Evolutionary conservation across 2,888 invertebrate genomes (phyloP).

Genomic region (Idaea dimidiata): DNA sequence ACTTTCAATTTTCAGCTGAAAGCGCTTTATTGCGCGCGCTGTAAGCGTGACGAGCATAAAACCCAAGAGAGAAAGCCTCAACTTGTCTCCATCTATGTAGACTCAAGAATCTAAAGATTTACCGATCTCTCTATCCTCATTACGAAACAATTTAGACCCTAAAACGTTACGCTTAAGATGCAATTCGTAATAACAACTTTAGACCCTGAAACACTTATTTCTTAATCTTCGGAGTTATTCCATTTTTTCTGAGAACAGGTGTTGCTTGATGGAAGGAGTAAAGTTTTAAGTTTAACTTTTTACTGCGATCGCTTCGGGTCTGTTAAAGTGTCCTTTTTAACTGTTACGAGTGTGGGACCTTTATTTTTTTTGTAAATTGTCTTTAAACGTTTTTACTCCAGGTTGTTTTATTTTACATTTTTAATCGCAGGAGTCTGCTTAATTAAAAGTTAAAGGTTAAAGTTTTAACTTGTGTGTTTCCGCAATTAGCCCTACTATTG

Average conservation of each 20-base stretch:
- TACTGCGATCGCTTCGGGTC: constrained; percentile 38
- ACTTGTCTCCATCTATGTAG: constrained; percentile 57
- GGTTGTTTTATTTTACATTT: no score
- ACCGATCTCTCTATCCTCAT: constrained; percentile 36
- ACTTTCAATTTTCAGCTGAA: constrained; percentile 75
- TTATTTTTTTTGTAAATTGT: background rate
- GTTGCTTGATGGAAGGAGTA: constrained; percentile 47
- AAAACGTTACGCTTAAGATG: constrained; percentile 20
- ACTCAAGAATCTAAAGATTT: constrained; percentile 40
- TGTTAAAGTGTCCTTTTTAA: constrained; percentile 21
- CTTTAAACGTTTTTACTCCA: background rate
- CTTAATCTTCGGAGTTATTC: constrained; percentile 47
- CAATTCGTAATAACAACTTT: constrained; percentile 6
- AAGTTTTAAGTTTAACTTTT: constrained; percentile 52
- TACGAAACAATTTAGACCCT: constrained; percentile 33
- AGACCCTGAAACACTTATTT: constrained; percentile 15
- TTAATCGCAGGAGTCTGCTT: no score
- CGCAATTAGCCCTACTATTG: no score
- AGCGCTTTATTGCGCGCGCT: constrained; percentile 66
- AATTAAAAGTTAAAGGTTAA: no score
- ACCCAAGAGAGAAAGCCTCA: constrained; percentile 49
- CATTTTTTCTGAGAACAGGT: constrained; percentile 51
- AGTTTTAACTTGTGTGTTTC: no score
- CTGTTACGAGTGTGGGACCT: background rate
- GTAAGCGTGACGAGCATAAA: constrained; percentile 69